Base-by-base conservation (phyloP, 2,113 vertebrate genomes). In the Mellivora capensis region DNA sequence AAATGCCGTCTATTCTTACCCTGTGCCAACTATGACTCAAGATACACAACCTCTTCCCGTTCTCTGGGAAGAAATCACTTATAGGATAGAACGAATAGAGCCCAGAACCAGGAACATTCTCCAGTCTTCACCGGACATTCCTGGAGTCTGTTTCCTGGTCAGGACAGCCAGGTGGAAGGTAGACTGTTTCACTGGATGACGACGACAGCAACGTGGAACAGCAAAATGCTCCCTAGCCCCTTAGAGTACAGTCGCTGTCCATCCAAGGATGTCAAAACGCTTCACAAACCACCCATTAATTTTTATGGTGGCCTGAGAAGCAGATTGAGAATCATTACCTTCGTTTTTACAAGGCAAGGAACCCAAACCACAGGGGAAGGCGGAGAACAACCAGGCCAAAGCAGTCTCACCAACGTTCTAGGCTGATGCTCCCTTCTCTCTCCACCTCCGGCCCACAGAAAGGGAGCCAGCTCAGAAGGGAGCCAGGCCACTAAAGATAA, bases 261-360 rank as follows among this genome's bases (percentile, higher is more conserved):
- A 52, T 18, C 72, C 54, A 31, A n/a, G 62, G 83, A 67, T 62
- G 86, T 77, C 84, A 37, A 67, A 61, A 87, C 61, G 39, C 97
- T 77, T 64, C 57, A 47, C 93, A 87, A 97, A 98, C 98, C 97
- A 98, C 94, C 94, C 95, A 97, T 98, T 98, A 98, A 86, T 90
- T 94, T 98, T 98, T 98, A 98, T 49, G 44, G 90, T 11, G 62
- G 84, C 93, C 93, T 3, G 64, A 80, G 90, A 97, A 96, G 95
- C 97, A 88, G 83, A 95, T 62, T 52, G 94, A 82, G 89, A 91
- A 90, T 87, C 93, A 96, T 95, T 52, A 96, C 83, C 85, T 54
- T 90, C 71, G 25, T 92, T 93, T 96, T 98, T 93, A 98, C 94
- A 88, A 95, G 97, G 71, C 93, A 72, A 77, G 52, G n/a, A 87